Evolutionary conservation across 2,797 vertebrate species (phyloP).

Genomic region (Paramormyrops hopkinsi): DNA sequence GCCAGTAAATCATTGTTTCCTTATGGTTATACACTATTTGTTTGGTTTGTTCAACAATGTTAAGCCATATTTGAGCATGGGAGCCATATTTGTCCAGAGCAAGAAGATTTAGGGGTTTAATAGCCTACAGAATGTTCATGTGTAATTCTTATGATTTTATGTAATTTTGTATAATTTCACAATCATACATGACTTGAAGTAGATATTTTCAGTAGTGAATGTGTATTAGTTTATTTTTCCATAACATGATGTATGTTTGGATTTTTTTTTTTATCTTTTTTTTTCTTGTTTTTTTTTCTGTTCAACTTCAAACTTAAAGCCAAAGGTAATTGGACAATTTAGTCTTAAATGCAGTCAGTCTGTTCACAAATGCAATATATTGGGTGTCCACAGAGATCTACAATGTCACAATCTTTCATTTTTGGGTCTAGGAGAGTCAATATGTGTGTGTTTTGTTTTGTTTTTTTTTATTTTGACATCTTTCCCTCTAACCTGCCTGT

Average conservation of each 20-base stretch:
- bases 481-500: neutral
- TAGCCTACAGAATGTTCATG: neutral
- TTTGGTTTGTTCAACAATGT: neutral
- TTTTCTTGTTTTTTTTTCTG: neutral
- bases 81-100: neutral
- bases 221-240: neutral
- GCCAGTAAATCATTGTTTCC: neutral
- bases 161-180: neutral
- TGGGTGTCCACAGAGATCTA: neutral
- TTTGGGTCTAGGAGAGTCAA: neutral
- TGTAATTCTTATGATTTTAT: neutral
- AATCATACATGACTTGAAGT: neutral
- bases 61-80: neutral
- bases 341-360: constrained; percentile 27
- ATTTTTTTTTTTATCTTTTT: neutral
- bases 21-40: neutral
- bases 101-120: neutral
- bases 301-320: neutral
- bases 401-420: neutral
- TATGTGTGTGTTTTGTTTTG: neutral
- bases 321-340: neutral
- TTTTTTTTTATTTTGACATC: neutral
- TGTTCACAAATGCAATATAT: constrained; percentile 40
- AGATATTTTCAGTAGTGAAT: neutral
- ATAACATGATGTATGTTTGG: neutral